Percentiles rank a stretch among this genome's conserved stretches.
Conservation (phyloP, 2,888 invertebrate genomes). For the Limenitis camilla region DNA sequence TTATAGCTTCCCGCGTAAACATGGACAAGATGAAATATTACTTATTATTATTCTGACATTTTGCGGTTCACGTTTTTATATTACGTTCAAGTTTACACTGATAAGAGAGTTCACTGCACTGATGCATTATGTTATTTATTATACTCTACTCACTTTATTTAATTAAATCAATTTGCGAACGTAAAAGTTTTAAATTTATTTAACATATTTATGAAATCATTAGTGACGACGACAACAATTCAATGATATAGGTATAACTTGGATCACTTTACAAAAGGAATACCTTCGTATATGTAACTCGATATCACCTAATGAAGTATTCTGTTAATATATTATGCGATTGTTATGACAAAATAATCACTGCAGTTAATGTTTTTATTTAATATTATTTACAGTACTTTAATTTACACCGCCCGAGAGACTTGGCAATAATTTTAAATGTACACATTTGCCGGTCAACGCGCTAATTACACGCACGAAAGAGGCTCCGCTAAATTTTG, state of each 20-base stretch:
- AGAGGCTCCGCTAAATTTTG: not conserved
- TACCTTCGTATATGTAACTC: too few species aligned
- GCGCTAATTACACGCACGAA: conserved; percentile 15
- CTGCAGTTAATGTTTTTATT: not conserved
- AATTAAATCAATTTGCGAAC: not conserved
- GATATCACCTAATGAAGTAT: too few species aligned
- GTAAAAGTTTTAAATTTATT: too few species aligned
- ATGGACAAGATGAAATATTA: conserved; percentile 28
- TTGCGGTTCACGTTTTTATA: not conserved
- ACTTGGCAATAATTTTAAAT: conserved; percentile 18
- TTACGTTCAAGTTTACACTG: not conserved
- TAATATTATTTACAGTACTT: conserved; percentile 2
- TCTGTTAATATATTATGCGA: too few species aligned
- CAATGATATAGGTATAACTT: too few species aligned
- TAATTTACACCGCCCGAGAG: conserved; percentile 9
- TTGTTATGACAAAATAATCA: not conserved
- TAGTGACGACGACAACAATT: too few species aligned
- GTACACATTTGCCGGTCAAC: conserved; percentile 10
- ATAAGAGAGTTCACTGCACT: conserved; percentile 15
- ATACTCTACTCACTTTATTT: too few species aligned
- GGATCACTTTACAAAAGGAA: too few species aligned
- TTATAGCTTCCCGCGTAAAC: conserved; percentile 64
- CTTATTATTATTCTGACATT: not conserved
- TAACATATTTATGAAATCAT: too few species aligned
- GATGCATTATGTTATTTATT: conserved; percentile 1